phyloP scores from a whole-genome alignment of 1,140 invertebrate species.

The Drosophila bocqueti region DNA sequence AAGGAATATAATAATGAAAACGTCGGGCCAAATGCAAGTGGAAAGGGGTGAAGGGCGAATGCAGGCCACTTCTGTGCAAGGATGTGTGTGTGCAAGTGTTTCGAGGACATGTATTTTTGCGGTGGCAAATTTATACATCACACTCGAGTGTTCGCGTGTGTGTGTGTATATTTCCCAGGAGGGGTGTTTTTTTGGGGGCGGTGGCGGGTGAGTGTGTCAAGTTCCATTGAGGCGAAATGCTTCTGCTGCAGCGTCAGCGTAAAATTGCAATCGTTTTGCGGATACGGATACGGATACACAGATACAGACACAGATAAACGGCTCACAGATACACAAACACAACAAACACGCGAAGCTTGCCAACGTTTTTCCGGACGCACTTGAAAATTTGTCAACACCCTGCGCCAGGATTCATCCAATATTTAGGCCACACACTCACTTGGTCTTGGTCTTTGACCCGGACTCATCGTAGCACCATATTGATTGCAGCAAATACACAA shows the following conservation, averaged over 20 bases:
- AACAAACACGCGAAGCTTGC: conserved; percentile 32
- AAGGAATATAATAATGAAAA: conserved; percentile 25
- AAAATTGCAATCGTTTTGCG: conserved; percentile 63
- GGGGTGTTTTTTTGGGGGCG: conserved; percentile 4
- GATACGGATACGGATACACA: conserved; percentile 53
- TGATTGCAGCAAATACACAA: conserved; percentile 64
- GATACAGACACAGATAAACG: conserved; percentile 22
- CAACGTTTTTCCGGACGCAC: conserved; percentile 39
- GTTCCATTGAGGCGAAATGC: conserved; percentile 66
- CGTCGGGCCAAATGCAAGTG: background rate
- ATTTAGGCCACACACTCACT: conserved; percentile 43
- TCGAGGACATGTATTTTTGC: conserved; percentile 62
- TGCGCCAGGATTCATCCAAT: conserved; percentile 14
- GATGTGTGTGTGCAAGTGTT: conserved; percentile 26
- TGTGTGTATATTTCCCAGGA: background rate
- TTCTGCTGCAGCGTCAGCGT: conserved; percentile 70
- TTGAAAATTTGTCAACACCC: conserved; percentile 34
- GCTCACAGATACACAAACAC: conserved; percentile 20
- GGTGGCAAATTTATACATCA: conserved; percentile 61
- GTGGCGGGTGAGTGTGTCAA: conserved; percentile 34
- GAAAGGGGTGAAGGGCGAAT: conserved; percentile 19
- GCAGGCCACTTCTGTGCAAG: conserved; percentile 8
- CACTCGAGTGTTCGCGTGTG: background rate
- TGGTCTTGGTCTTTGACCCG: conserved; percentile 26
- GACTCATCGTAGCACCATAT: conserved; percentile 46